Evolutionary conservation across 2,888 invertebrate species (phyloP).

Genomic region (Pheosia tremula): DNA sequence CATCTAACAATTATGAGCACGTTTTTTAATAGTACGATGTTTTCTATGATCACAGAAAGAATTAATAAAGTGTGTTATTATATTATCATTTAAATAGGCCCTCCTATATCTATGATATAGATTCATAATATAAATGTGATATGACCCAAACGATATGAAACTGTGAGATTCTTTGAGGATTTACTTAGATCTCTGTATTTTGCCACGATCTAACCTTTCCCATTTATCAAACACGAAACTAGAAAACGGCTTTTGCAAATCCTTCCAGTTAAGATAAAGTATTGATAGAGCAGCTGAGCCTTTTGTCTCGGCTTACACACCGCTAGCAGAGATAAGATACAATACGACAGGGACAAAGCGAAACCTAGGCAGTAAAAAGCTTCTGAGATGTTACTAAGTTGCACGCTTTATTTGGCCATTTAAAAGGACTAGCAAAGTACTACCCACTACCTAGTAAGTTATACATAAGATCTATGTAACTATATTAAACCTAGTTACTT

Average conservation of each 20-base stretch:
- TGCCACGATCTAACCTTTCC: not conserved
- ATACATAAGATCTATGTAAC: too few relatives aligned
- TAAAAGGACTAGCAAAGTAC: too few relatives aligned
- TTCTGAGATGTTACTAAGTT: not conserved
- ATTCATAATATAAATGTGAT: too few relatives aligned
- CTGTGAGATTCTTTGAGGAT: not conserved
- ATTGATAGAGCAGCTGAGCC: constrained; percentile 10
- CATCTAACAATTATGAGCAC: too few relatives aligned
- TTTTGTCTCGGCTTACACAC: constrained; percentile 6
- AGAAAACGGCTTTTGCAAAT: not conserved
- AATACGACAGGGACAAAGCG: constrained; percentile 18
- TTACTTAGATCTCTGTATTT: not conserved
- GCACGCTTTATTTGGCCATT: not conserved
- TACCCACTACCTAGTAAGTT: too few relatives aligned
- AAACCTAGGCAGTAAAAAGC: constrained; percentile 1
- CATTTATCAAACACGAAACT: not conserved
- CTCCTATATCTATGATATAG: too few relatives aligned
- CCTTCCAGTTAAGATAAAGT: not conserved
- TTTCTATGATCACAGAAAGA: too few relatives aligned
- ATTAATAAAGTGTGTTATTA: too few relatives aligned
- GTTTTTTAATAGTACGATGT: too few relatives aligned
- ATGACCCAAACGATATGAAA: not conserved
- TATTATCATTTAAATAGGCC: too few relatives aligned
- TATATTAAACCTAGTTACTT: too few relatives aligned
- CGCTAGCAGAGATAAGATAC: constrained; percentile 13